Conservation (phyloP, 2,113 vertebrate genomes). For the Istiophorus platypterus region DNA sequence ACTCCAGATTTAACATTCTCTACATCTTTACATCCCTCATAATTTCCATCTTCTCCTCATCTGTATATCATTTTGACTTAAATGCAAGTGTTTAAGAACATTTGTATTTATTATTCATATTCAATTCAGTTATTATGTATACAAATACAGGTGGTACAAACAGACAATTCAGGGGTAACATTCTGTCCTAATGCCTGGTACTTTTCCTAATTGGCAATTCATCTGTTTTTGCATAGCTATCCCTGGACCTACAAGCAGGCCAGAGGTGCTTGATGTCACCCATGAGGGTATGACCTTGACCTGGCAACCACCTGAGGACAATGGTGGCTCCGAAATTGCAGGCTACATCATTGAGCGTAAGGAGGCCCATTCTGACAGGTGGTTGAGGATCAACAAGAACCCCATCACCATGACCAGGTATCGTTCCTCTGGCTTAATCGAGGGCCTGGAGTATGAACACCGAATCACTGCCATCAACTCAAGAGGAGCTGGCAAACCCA, state of each 20-base stretch:
- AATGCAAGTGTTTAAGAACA: no score
- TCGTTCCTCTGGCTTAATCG: conserved; percentile 94
- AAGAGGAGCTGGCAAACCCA: conserved; percentile 94
- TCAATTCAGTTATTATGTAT: no score
- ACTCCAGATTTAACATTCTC: no score
- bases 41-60: no score
- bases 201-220: not conserved
- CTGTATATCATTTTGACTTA: no score
- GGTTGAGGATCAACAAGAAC: conserved; percentile 95
- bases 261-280: conserved; percentile 93
- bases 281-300: conserved; percentile 98
- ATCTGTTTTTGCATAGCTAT: conserved; percentile 83
- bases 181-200: not conserved
- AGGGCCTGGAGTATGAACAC: conserved; percentile 96
- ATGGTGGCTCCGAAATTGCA: conserved; percentile 91
- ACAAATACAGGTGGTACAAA: no score
- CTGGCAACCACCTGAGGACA: conserved; percentile 93
- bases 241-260: conserved; percentile 92
- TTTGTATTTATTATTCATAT: no score
- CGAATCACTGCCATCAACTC: conserved; percentile 95
- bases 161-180: not conserved
- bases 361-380: conserved; percentile 93
- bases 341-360: conserved; percentile 98
- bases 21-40: no score
- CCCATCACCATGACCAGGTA: conserved; percentile 98